Percentiles rank a stretch among this genome's conserved stretches.
These are phyloP conservation scores for Drosophila seclusa DNA, from an alignment of 2,888 invertebrate genomes.

Conservation along the genomic window DNA sequence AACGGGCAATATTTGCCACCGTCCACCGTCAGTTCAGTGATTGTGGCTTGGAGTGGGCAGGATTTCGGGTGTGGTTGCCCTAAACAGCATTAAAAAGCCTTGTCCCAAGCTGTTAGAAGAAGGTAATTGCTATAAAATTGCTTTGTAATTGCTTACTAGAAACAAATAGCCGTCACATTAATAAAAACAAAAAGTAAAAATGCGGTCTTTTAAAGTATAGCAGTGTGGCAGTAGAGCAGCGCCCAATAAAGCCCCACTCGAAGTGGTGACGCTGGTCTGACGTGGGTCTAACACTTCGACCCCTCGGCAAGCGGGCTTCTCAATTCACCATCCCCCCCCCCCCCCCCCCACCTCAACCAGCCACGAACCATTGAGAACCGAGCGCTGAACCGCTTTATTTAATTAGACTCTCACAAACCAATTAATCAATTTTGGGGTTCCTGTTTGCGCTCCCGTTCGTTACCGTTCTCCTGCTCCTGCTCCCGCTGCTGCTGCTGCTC, in stretches of 20 bases:
- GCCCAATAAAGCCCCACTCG: constrained; percentile 23
- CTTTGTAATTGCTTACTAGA: constrained; percentile 79
- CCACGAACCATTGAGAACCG: constrained; percentile 16
- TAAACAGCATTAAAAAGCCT: constrained; percentile 63
- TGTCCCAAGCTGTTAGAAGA: constrained; percentile 74
- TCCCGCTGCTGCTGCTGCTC: constrained; percentile 14
- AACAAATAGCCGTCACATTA: constrained; percentile 78
- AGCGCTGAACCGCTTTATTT: constrained; percentile 76
- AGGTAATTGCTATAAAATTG: constrained; percentile 79
- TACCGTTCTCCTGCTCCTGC: neutral
- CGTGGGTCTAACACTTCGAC: constrained; percentile 57
- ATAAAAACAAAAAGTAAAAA: constrained; percentile 71
- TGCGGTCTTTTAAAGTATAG: constrained; percentile 63
- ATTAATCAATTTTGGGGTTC: constrained; percentile 81
- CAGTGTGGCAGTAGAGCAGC: constrained; percentile 41
- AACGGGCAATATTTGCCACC: constrained; percentile 44
- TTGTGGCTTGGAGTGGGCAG: constrained; percentile 3
- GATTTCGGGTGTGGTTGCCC: constrained; percentile 51
- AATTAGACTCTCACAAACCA: constrained; percentile 84
- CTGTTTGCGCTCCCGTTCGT: constrained; percentile 20
- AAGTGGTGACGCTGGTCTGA: constrained; percentile 47
- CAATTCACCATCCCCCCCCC: constrained; percentile 9
- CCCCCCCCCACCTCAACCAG: neutral
- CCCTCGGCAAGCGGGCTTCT: constrained; percentile 14
- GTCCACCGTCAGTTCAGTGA: constrained; percentile 15